A percentile compares a stretch with the other conserved stretches of the same genome.
Conservation (phyloP, 2,797 vertebrate species). For the Toxotes lorentzi region DNA sequence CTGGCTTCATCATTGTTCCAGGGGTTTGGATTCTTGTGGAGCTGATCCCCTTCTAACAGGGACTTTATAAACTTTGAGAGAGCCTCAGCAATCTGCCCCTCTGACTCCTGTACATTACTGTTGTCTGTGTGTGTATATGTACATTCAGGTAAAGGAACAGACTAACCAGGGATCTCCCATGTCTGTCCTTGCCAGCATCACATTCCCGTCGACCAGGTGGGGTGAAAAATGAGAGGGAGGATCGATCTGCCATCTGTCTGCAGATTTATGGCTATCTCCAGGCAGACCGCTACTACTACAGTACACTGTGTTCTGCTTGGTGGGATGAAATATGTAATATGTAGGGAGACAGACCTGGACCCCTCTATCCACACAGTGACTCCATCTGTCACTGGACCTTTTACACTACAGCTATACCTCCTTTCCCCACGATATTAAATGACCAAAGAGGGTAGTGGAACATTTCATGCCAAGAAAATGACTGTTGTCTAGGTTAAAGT, state of each 20-base stretch:
- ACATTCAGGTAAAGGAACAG: conserved; percentile 28
- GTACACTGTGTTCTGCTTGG: conserved; percentile 35
- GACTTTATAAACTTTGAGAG: conserved; percentile 37
- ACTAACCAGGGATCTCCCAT: conserved; percentile 37
- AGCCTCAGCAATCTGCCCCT: conserved; percentile 27
- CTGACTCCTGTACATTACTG: conserved; percentile 9
- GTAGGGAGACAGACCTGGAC: neutral
- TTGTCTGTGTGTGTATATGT: conserved; percentile 1
- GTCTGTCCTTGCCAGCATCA: conserved; percentile 39
- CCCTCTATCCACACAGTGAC: conserved; percentile 23
- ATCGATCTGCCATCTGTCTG: conserved; percentile 55
- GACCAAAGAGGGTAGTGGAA: conserved; percentile 1
- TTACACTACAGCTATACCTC: conserved; percentile 18
- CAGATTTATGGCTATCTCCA: conserved; percentile 62
- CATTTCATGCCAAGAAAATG: neutral
- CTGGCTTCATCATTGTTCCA: conserved; percentile 39
- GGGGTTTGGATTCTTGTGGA: conserved; percentile 51
- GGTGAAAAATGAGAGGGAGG: conserved; percentile 65
- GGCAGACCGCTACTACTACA: conserved; percentile 23
- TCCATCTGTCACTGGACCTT: conserved; percentile 49
- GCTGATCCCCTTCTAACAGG: conserved; percentile 35
- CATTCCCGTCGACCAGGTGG: conserved; percentile 48
- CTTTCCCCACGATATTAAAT: conserved; percentile 26
- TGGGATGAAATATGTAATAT: conserved; percentile 40
- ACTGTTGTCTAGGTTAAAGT: neutral